Conservation (phyloP, 2,888 invertebrate species). For the Drosophila siamana region DNA sequence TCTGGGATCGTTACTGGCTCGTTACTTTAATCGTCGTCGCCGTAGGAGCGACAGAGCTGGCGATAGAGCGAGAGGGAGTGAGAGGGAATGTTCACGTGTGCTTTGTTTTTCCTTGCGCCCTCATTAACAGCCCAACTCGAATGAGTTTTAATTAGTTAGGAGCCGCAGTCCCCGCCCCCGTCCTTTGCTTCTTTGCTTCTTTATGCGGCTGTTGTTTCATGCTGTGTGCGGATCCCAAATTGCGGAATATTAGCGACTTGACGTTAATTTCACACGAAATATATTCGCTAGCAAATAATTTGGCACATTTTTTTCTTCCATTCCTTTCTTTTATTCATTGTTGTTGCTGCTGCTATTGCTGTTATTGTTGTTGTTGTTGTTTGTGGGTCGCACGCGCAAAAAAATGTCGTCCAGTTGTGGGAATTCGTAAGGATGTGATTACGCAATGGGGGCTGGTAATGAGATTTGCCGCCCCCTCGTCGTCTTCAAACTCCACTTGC, state of each 20-base stretch:
- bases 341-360: too few species aligned
- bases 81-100: constrained; percentile 13
- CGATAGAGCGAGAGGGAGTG: neutral
- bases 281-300: constrained; percentile 39
- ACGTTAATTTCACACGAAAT: constrained; percentile 54
- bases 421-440: constrained; percentile 18
- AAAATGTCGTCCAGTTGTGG: constrained; percentile 23
- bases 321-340: neutral
- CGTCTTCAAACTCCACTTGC: too few species aligned
- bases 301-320: constrained; percentile 26
- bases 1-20: neutral
- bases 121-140: constrained; percentile 40
- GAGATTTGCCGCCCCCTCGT: constrained; percentile 9
- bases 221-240: constrained; percentile 13
- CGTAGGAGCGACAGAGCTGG: neutral
- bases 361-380: constrained; percentile 3
- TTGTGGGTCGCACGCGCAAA: constrained; percentile 50
- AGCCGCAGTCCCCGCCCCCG: too few species aligned
- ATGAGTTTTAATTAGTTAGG: constrained; percentile 45
- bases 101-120: constrained; percentile 31
- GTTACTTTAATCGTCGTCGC: neutral
- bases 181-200: too few species aligned
- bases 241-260: constrained; percentile 45
- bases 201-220: constrained; percentile 14
- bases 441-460: constrained; percentile 59